Evolutionary conservation across 1,140 invertebrate genomes (phyloP), one percentile per base, ranked within the genome.

Genomic region (Trachymyrmex septentrionalis): DNA sequence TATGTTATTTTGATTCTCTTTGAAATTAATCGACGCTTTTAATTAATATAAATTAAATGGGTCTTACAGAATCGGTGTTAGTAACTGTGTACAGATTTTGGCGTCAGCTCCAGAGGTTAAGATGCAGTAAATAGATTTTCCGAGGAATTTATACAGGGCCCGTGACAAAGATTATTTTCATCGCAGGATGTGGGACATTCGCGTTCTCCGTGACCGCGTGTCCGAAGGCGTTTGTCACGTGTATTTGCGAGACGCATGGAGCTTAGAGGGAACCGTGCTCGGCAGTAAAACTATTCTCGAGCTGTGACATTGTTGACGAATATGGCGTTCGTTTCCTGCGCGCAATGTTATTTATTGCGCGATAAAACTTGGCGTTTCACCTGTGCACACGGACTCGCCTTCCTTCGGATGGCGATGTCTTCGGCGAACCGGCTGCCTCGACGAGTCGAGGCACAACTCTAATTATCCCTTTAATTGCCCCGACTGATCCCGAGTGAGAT

Each of bases 251-350:
- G 57, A 61, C 73, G 34, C 27, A 38, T 30, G 12, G 6, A 27
- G 38, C 14, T 19, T 7, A 21, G 55, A 57, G 53, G 2, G 2
- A 7, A 50, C 19, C 5, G 59, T 48, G 61, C n/a, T 27, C 77
- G 44, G 77, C 63, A 21, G 66, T 72, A 73, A 76, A 84, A 59
- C 71, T 92, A 88, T 91, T 91, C 88, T 63, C 81, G 85, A 81
- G 71, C 64, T 59, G 86, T 57, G 86, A 90, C 87, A 85, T 86
- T 81, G 85, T 44, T 81, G 87, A 92, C 87, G 82, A 92, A 90
- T 92, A 92, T 90, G 91, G 91, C 86, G 66, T 85, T 88, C 90
- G 89, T 90, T 92, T 92, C 92, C 92, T 92, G 92, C 90, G 84
- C 71, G 73, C 87, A 86, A 88, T 86, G 88, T 92, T 91, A 91